A percentile compares a stretch with the other conserved stretches of the same genome.
Conservation (phyloP, 2,888 invertebrate genomes). For the Eilema caniola region DNA sequence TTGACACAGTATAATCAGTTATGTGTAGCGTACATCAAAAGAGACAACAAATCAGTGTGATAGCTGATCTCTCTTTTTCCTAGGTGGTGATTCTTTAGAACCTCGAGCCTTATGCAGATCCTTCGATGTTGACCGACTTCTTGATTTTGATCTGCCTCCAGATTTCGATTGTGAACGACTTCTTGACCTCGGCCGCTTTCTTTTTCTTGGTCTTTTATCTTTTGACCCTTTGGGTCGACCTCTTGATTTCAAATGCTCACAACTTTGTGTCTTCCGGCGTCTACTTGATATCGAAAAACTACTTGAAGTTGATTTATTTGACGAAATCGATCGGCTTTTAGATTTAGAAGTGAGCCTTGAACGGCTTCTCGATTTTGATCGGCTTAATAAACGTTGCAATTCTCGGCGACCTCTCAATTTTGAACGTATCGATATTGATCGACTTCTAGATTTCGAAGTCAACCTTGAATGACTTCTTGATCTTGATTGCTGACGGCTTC, state of each 20-base stretch:
- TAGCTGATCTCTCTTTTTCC: slow-evolving; percentile 5
- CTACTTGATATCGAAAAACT: slow-evolving; percentile 1
- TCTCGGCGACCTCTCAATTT: not conserved
- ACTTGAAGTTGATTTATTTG: not conserved
- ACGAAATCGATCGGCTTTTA: slow-evolving; percentile 9
- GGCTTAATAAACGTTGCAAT: not conserved
- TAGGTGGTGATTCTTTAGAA: slow-evolving; percentile 15
- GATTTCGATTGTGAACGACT: slow-evolving; percentile 8
- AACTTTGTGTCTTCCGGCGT: not conserved
- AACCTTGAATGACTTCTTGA: not conserved
- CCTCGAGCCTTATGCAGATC: not conserved
- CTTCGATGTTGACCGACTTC: slow-evolving; percentile 12
- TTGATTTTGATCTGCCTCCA: slow-evolving; percentile 7
- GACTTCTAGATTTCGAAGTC: slow-evolving; percentile 6
- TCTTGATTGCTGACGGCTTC: not conserved
- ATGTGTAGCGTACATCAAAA: not conserved
- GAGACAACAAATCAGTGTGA: not conserved
- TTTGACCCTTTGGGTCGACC: slow-evolving; percentile 23
- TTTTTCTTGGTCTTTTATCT: slow-evolving; percentile 23
- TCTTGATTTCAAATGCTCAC: not conserved
- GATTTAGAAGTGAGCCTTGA: slow-evolving; percentile 4
- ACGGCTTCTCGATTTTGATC: slow-evolving; percentile 6
- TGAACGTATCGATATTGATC: not conserved
- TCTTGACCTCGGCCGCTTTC: slow-evolving; percentile 7
- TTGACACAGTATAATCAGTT: not conserved